phyloP scores from a whole-genome alignment of 2,888 invertebrate genomes.

The Conus canariensis region DNA sequence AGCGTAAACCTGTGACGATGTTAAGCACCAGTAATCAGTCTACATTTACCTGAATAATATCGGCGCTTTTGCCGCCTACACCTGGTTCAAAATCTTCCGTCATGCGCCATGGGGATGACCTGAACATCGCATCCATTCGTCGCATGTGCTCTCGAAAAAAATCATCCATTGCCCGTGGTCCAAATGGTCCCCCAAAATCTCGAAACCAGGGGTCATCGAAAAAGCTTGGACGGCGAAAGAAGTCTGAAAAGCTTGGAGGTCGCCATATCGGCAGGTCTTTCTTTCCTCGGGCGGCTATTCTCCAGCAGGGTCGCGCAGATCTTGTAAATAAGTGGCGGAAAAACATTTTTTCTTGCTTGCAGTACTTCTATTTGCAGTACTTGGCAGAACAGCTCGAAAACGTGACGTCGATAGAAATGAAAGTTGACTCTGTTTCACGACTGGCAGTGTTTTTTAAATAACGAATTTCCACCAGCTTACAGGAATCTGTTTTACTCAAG shows the following conservation, averaged over 20 bases:
- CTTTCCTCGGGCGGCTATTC: not conserved
- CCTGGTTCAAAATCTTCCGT: not conserved
- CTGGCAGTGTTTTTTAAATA: no score
- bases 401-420: no score
- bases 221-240: slow-evolving; percentile 1
- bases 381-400: no score
- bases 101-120: slow-evolving; percentile 20
- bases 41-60: slow-evolving; percentile 30
- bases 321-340: not conserved
- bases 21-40: no score
- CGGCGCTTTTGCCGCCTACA: not conserved
- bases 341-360: not conserved
- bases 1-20: not conserved
- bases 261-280: slow-evolving; percentile 27
- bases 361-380: no score
- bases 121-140: slow-evolving; percentile 15
- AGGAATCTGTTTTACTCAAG: no score
- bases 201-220: slow-evolving; percentile 22
- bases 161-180: slow-evolving; percentile 1
- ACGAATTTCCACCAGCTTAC: no score
- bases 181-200: not conserved
- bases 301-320: slow-evolving; percentile 12
- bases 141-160: not conserved
- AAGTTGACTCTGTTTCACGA: no score
- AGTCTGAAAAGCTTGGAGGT: not conserved